Base-by-base conservation (phyloP, 2,888 invertebrate genomes). In the Prionchulus punctatus region DNA sequence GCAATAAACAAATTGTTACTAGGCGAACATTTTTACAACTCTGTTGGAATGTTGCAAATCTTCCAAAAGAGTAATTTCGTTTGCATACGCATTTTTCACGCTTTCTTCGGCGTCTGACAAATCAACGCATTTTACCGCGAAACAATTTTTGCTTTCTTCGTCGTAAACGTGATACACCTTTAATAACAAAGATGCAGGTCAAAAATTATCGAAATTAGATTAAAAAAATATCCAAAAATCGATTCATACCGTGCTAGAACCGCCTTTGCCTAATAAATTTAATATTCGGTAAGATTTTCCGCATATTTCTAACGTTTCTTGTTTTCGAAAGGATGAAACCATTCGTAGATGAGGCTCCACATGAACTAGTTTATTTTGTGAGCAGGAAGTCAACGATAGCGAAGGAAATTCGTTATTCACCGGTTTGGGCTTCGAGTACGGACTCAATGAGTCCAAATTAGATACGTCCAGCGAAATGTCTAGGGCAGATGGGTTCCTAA, bases 91-190 rank as follows among this genome's bases (percentile, higher is more conserved):
- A 62, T 82, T 78, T 0, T 83, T 81, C 28, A 83, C 77, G 15
- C 79, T 77, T 53, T 80, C 78, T 70, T 88, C 87, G 26, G 76
- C 73, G 18, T 79, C 80, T 25, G 79, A 79, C 53, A 94, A 75
- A 71, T 85, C 79, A 0, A 94, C 91, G 66, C 82, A 81, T 75
- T 92, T 87, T 48, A 89, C 79, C 0, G 88, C 89, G 62, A 80
- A 78, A 59, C 82, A 77, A 47, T 73, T 64, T 60, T 77, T 75
- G 0, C 75, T 78, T 47, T 79, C 76, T 15, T 75, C 74, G 66
- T 82, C 80, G 59, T 82, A 73, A 47, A 83, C 85, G 77, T 84
- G 75, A 49, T 74, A 70, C 51, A 70, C 72, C 70, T 71, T 62
- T 31, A 60, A 23, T 58, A n/a, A 54, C 23, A 48, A 23, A 25